Base-by-base conservation (phyloP, 2,888 invertebrate species). In the Argynnis bischoffii region DNA sequence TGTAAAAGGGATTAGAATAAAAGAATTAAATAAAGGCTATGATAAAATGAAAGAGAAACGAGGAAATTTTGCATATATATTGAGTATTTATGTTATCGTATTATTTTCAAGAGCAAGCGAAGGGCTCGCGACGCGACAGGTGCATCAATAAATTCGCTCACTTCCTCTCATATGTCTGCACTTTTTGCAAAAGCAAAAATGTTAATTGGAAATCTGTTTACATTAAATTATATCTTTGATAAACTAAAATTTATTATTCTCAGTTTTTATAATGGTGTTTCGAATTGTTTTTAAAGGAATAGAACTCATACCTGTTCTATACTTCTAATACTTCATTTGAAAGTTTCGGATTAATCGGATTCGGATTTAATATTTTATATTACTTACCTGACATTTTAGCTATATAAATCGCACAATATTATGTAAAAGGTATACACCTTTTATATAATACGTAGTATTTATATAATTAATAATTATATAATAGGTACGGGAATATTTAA, bases 131-230 rank as follows among this genome's bases (percentile, higher is more conserved):
- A 50, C 59, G 67, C 69, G 72, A 78, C 84, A 84, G 81, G 84
- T 84, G 81, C 74, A 74, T 74, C 72, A 75, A 76, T 80, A 77
- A 83, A 81, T 81, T 82, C 75, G 75, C 74, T 75, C 70, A 80
- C 80, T 83, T 83, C 82, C 81, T 82, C 79, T 66, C 53, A 51
- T 47, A 63, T 11, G 48, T 53, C 51, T 61, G 64, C 64, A 50
- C 16, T 63, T 69, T 69, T 69, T 67, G 50, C 64, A 57, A 53
- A 14, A 64, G 48, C 54, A 31, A 54, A 66, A 67, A 61, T 56
- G 55, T 60, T 55, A 67, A 64, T 64, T 60, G 48, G 18, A 54
- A 53, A 61, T 51, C 50, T 60, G 59, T 60, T 63, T 63, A 51
- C 64, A 67, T 63, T 53, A 55, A 67, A 63, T 61, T 61, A 57